These are phyloP conservation scores for Epistrophe grossulariae DNA, from an alignment of 2,888 invertebrate genomes.

Conservation along the genomic window DNA sequence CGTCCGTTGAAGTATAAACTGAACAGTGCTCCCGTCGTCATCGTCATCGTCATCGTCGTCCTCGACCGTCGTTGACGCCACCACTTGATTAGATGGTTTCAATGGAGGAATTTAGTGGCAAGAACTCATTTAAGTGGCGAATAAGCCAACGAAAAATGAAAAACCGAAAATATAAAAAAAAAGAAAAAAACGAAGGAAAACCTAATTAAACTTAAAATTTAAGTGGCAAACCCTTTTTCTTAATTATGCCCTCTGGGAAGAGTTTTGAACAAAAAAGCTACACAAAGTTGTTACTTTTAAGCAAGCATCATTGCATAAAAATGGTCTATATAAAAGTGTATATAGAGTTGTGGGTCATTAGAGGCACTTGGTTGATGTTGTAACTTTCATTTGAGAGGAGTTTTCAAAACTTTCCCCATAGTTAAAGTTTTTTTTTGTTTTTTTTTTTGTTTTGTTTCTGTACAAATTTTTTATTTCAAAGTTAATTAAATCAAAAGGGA, in stretches of 20 bases:
- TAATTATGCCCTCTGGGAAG: conserved; percentile 62
- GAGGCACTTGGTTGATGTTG: conserved; percentile 46
- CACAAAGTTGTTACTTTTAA: conserved; percentile 21
- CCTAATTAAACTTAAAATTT: conserved; percentile 70
- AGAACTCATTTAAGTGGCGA: conserved; percentile 28
- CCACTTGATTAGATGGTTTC: conserved; percentile 64
- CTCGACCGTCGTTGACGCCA: conserved; percentile 3
- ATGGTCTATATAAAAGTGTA: neutral
- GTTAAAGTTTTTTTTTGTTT: conserved; percentile 47
- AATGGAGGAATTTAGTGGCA: conserved; percentile 30
- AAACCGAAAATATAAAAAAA: neutral
- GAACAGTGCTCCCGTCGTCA: conserved; percentile 6
- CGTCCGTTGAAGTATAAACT: conserved; percentile 1
- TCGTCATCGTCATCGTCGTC: neutral
- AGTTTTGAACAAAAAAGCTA: conserved; percentile 16
- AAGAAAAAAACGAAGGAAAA: conserved; percentile 35
- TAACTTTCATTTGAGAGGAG: conserved; percentile 44
- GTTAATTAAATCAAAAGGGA: conserved; percentile 57
- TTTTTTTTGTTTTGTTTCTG: neutral
- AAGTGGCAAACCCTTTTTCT: conserved; percentile 73
- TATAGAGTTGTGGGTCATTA: conserved; percentile 62
- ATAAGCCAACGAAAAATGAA: conserved; percentile 25
- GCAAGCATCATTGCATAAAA: conserved; percentile 23
- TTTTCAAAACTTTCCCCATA: conserved; percentile 55
- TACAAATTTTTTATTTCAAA: conserved; percentile 59